Evolutionary conservation across 1,140 invertebrate genomes (phyloP), one percentile per base, ranked within the genome.

Genomic region (Zaprionus gabonicus): DNA sequence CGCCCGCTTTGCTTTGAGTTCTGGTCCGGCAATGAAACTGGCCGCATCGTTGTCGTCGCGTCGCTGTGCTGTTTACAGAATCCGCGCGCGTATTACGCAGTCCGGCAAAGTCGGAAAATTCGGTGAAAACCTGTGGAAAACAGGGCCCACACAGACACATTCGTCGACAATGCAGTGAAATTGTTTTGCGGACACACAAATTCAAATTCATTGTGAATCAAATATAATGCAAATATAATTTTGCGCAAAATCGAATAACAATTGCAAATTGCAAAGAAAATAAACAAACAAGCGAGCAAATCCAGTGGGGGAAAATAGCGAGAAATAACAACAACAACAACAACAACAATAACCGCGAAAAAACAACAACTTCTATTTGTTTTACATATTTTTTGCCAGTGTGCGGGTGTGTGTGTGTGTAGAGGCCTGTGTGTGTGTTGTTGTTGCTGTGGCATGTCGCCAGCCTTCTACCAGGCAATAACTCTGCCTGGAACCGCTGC

Each of bases 391-490:
- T 56, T 53, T 38, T 63, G 15, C 25, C 27, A 25, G 27, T 66
- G 55, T 56, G 9, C 2, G 44, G n/a, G 28, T 55, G 62, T 53
- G 64, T 57, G 7, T 0, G 20, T 36, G 41, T 51, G 64, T 51
- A 31, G 28, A 31, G 28, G 28, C 9, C 7, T 28, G 57, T 82
- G 51, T 25, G 38, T 49, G 17, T 17, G 13, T 31, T 59, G 57
- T 27, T 41, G n/a, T 58, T 58, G 53, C 34, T 44, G 64, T 73
- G 87, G 85, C 81, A 88, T 88, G 84, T 88, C 84, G 81, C 84
- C 84, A 53, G 84, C 84, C 75, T 88, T 79, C 6, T 76, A 84
- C 34, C 72, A 72, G 17, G 51, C 66, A 64, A 51, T 57, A 15
- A 71, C 46, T 56, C 34, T n/a, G 15, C 62, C 20, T 62, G 25